phyloP scores from a whole-genome alignment of 2,888 invertebrate species.

The Cephus nigrinus region DNA sequence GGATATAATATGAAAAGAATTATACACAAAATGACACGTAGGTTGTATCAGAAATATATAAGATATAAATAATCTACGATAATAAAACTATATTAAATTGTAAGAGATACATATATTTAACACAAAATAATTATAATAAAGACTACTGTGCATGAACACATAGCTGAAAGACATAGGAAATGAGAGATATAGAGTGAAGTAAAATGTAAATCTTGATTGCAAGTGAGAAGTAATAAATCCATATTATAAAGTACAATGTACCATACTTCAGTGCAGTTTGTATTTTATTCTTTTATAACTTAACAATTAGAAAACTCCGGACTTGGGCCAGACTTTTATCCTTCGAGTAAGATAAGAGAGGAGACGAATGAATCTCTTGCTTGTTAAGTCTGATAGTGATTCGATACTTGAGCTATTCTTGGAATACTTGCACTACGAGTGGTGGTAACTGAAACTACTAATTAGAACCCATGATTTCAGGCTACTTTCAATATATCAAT shows the following conservation, averaged over 20 bases:
- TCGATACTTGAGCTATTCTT: no score
- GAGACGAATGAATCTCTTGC: no score
- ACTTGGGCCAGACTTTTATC: no score
- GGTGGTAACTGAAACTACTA: no score
- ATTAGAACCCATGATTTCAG: no score
- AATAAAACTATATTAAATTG: slow-evolving; percentile 38
- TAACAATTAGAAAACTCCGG: no score
- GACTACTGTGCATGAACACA: slow-evolving; percentile 40
- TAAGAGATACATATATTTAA: slow-evolving; percentile 48
- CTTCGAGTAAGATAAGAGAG: no score
- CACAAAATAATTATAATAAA: slow-evolving; percentile 32
- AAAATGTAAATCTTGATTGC: slow-evolving; percentile 21
- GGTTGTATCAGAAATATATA: slow-evolving; percentile 44
- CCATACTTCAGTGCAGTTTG: slow-evolving; percentile 29
- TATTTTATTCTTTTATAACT: no score
- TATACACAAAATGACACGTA: slow-evolving; percentile 47
- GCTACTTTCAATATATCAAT: no score
- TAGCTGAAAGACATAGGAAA: slow-evolving; percentile 37
- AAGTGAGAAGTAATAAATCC: slow-evolving; percentile 33
- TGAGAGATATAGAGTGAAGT: slow-evolving; percentile 27
- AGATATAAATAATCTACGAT: slow-evolving; percentile 42
- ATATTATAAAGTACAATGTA: slow-evolving; percentile 42
- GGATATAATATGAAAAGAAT: slow-evolving; percentile 25
- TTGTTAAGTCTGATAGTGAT: no score
- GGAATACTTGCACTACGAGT: no score